Base-by-base conservation (phyloP, 2,113 vertebrate species). In the Entosphenus tridentatus region DNA sequence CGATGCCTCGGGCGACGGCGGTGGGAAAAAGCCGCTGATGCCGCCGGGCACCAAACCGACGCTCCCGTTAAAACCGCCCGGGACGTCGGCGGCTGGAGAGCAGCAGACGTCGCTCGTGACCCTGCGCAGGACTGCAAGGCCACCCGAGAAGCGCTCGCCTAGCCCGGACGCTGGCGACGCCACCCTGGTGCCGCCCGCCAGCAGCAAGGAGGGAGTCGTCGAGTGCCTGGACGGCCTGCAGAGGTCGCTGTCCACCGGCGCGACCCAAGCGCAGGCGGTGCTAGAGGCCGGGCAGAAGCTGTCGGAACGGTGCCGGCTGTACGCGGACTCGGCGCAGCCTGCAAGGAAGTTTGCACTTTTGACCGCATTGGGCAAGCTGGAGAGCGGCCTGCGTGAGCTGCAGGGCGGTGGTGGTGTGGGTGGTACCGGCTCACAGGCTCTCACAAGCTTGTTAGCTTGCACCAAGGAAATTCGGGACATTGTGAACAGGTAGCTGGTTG, bases 331-430 rank as follows among this genome's bases (percentile, higher is more conserved):
- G 77, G 96, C 96, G 75, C 93, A 95, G 78, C 93, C 96, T 74
- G 96, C 96, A 90, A 98, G 92, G 78, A 96, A 95, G 73, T 98
- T 98, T 8, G 86, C 92, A 54, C 96, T 98, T 74, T 84, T 89
- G 0, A 92, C 96, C 77, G 92, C 93, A 74, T 92, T 97, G 82
- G 95, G 88, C 83, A 98, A 97, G 75, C 82, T 98, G 72, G 93
- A 98, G 80, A 85, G 75, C 68, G 91, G 80, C 75, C 82, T 98
- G 16, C 80, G 93, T 0, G 87, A 97, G 81, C 84, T 98, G 8
- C 93, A 98, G 76, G 92, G 91, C 0, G 80, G 83, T 0, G 80
- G 82, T 1, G 86, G 85, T 0, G 83, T 82, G 67, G 88, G 89
- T n/a, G 80, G 81, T 0, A 86, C 82, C 0, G 79, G 83, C 68